Evolutionary conservation across 2,113 vertebrate species (phyloP), one percentile per base, ranked within the genome.

Genomic region (Garra rufa): DNA sequence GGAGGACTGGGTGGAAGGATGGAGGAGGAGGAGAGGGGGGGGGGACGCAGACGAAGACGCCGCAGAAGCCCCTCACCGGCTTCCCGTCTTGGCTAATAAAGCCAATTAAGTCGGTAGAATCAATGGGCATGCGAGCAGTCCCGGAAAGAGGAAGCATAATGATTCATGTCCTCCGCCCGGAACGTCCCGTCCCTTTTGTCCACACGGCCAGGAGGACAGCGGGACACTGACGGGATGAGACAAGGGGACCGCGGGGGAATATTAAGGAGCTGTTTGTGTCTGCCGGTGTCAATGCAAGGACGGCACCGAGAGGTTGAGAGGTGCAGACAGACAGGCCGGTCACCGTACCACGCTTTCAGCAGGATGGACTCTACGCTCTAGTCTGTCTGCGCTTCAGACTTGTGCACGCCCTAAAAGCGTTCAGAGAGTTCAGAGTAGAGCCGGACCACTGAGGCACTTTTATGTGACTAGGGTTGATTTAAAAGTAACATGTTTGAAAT

Each of bases 11-110:
- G 88, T 88, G 85, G 85, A 84, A 86, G 73, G 34, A 84, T 74
- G 46, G 71, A 48, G 34, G 34, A 34, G 73, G 78, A n/a, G 61
- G 85, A 52, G 43, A 67, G 75, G 84, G 86, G 87, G 55, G 55
- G 84, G 86, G 87, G 55, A 50, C 10, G 21, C 43, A 34, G 43
- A 48, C 34, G 15, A 38, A 30, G 76, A 38, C 8, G 28, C 89
- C 90, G 83, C 88, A 88, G 91, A 89, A 94, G 88, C 89, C 90
- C 90, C 91, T 92, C 74, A 76, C 76, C 83, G 91, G 83, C 91
- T 90, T 91, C 91, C 92, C 89, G 90, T 94, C 94, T 94, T 92
- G 89, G 90, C 92, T 93, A 95, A 95, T 94, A 95, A 94, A 93
- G 92, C 94, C 92, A 94, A 94, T 95, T 95, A 93, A 92, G 89